phyloP scores from a whole-genome alignment of 2,888 invertebrate species.

The Sclerodermus sp. region DNA sequence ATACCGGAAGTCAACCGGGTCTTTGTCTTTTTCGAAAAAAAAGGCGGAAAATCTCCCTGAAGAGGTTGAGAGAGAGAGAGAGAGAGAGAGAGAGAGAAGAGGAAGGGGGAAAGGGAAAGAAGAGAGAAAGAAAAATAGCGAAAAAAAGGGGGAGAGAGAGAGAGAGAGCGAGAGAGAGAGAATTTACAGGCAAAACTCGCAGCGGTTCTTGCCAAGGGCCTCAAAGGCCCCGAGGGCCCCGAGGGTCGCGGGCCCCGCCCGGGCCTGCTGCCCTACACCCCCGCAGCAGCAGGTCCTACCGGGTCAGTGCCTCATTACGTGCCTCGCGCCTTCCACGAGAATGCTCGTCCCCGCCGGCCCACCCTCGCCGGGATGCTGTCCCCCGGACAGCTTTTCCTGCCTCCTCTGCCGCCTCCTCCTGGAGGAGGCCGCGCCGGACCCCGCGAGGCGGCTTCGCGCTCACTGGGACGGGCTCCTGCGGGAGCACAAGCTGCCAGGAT shows the following conservation, averaged over 20 bases:
- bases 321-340: constrained; percentile 2
- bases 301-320: neutral
- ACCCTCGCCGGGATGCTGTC: constrained; percentile 8
- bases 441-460: too few species aligned
- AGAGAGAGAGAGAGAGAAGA: constrained; percentile 6
- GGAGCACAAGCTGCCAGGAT: too few species aligned
- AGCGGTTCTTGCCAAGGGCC: too few species aligned
- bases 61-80: constrained; percentile 29
- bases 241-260: too few species aligned
- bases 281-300: too few species aligned
- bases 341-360: constrained; percentile 2
- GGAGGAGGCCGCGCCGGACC: neutral
- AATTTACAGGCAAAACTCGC: neutral
- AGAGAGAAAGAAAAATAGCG: neutral
- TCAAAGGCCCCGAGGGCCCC: too few species aligned
- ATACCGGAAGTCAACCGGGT: too few species aligned
- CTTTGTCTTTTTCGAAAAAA: too few species aligned
- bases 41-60: too few species aligned
- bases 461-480: too few species aligned
- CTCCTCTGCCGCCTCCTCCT: constrained; percentile 8
- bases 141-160: constrained; percentile 7
- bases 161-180: constrained; percentile 10
- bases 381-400: constrained; percentile 11
- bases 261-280: too few species aligned
- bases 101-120: constrained; percentile 7